Base-by-base conservation (phyloP, 2,888 invertebrate genomes). In the Baccha elongata region DNA sequence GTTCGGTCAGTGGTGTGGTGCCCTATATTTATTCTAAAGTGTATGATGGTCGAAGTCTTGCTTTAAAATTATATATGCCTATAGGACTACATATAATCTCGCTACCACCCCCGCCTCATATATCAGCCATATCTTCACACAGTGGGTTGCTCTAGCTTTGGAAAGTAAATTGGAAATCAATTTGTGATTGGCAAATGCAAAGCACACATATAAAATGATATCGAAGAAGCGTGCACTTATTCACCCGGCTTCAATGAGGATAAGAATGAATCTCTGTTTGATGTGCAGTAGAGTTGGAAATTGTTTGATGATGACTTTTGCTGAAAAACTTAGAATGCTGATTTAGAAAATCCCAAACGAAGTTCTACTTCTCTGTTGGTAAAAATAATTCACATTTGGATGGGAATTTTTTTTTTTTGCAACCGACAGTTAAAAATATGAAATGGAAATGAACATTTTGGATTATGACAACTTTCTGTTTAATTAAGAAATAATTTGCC, bases 231-330 rank as follows among this genome's bases (percentile, higher is more conserved):
- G n/a, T 78, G 10, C 48, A 58, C 29, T 58, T 53, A 50, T 35
- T 17, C 37, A 62, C 21, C 55, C 35, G n/a, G n/a, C n/a, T n/a
- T 50, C 60, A 50, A 6, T 48, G 8, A 37, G 26, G 29, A 46
- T 67, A 58, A 42, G 55, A 44, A 21, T 50, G 46, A 60, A 65
- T 40, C 50, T 69, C 29, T 71, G 71, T 55, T 60, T 65, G 75
- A 60, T 65, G 75, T 65, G 65, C 75, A 71, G 65, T 55, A 42
- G 44, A 71, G 65, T 52, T 53, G 60, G 52, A 81, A 81, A 81
- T 71, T 75, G 71, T 81, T 81, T 75, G 74, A 74, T 78, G 48
- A 72, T 74, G 68, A 69, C 53, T 80, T 80, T 48, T 55, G 74
- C 44, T 46, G 67, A 64, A 81, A n/a, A 69, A 60, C 55, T 68